Evolutionary conservation across 2,797 vertebrate genomes (phyloP).

Genomic region (Leucoraja ocellata): DNA sequence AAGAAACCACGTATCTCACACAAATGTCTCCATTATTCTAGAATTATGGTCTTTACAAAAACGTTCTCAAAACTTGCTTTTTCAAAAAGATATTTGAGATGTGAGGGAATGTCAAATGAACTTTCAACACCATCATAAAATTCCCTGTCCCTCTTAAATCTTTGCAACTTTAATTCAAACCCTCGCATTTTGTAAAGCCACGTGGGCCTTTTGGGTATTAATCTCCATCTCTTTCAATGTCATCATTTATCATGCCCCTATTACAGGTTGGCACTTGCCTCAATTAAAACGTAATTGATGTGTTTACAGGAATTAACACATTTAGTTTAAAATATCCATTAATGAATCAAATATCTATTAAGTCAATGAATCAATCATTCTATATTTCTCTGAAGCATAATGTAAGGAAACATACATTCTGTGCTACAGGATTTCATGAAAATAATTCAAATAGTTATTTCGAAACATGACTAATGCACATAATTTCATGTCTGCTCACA

Average conservation of each 20-base stretch:
- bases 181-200: constrained; percentile 10
- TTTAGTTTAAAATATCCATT: constrained; percentile 21
- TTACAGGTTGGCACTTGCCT: not conserved
- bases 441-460: constrained; percentile 24
- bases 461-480: not conserved
- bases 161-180: constrained; percentile 25
- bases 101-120: constrained; percentile 30
- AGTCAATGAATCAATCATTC: not conserved
- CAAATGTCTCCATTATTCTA: constrained; percentile 26
- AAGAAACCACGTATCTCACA: constrained; percentile 14
- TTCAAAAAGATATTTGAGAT: constrained; percentile 30
- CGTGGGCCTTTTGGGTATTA: constrained; percentile 23
- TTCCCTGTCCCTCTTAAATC: constrained; percentile 24
- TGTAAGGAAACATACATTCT: not conserved
- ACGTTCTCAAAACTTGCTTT: not conserved
- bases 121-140: constrained; percentile 29
- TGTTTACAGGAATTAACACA: constrained; percentile 19
- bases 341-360: not conserved
- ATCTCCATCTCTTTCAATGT: constrained; percentile 35
- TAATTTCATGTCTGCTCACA: constrained; percentile 13
- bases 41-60: constrained; percentile 7
- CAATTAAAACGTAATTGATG: constrained; percentile 24
- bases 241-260: constrained; percentile 15
- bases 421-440: not conserved
- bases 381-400: constrained; percentile 20